A percentile compares a stretch with the other conserved stretches of the same genome.
Evolutionary conservation across 2,113 vertebrate genomes (phyloP).

Genomic region (Proterorhinus semilunaris): DNA sequence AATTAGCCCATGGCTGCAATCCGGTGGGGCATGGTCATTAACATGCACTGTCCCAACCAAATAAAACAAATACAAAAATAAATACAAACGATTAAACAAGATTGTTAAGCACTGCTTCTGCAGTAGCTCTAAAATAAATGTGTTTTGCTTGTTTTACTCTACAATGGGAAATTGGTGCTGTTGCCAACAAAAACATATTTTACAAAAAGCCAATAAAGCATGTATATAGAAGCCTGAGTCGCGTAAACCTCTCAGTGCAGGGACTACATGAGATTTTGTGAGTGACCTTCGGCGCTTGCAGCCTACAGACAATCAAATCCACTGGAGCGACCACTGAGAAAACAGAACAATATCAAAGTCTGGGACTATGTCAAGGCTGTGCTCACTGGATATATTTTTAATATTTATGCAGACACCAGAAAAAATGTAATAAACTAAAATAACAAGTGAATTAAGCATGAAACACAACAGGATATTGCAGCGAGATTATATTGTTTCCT

Average conservation of each 20-base stretch:
- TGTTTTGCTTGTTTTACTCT: neutral
- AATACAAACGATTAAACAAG: too few species aligned
- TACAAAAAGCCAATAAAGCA: constrained; percentile 21
- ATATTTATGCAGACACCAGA: constrained; percentile 88
- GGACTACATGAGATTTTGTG: constrained; percentile 54
- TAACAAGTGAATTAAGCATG: constrained; percentile 87
- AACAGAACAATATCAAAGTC: constrained; percentile 83
- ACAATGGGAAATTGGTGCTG: constrained; percentile 11
- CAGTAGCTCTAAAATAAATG: too few species aligned
- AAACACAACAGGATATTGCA: constrained; percentile 99
- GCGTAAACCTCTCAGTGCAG: constrained; percentile 36
- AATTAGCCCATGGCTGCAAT: too few species aligned
- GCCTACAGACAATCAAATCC: constrained; percentile 84
- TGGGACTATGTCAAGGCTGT: constrained; percentile 81
- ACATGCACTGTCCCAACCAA: too few species aligned
- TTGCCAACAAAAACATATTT: constrained; percentile 12
- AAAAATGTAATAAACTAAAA: constrained; percentile 95
- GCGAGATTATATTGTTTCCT: constrained; percentile 94
- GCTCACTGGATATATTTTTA: constrained; percentile 89
- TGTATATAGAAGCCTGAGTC: constrained; percentile 25
- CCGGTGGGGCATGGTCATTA: too few species aligned
- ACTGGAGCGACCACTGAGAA: constrained; percentile 78
- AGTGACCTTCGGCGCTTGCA: constrained; percentile 59
- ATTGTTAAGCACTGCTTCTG: neutral
- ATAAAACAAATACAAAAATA: too few species aligned